Conservation (phyloP, 2,797 vertebrate species). For the Clarias fuscus region DNA sequence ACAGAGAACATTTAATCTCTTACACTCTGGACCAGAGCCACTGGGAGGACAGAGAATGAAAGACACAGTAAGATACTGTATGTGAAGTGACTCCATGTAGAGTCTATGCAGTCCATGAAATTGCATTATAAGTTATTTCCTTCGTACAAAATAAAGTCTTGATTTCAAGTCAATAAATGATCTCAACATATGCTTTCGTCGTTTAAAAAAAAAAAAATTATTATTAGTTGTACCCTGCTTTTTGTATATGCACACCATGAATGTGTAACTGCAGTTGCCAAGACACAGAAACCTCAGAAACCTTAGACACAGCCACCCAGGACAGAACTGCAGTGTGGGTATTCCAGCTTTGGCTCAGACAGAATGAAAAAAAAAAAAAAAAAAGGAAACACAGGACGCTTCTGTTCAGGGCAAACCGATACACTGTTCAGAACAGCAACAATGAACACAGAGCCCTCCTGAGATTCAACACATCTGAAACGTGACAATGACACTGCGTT, state of each 20-base stretch:
- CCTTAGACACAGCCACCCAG: background rate
- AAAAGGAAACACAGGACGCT: background rate
- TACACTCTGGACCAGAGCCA: background rate
- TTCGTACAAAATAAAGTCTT: too few species aligned
- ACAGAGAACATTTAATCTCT: background rate
- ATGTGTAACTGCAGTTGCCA: background rate
- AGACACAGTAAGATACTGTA: background rate
- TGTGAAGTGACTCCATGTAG: background rate
- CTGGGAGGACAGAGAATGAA: background rate
- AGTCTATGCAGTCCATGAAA: background rate
- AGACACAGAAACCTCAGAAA: constrained; percentile 5
- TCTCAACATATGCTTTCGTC: background rate
- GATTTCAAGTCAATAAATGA: background rate
- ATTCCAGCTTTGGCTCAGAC: constrained; percentile 1
- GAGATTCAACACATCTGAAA: constrained; percentile 6
- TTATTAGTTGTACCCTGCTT: too few species aligned
- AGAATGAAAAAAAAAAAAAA: background rate
- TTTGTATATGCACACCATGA: background rate
- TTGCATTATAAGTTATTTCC: too few species aligned
- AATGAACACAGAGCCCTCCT: background rate
- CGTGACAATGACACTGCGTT: background rate
- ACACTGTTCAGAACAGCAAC: constrained; percentile 7
- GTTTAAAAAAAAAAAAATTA: too few species aligned
- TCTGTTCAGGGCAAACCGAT: constrained; percentile 35
- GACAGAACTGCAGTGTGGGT: constrained; percentile 5